These are phyloP conservation scores for Lordiphosa stackelbergi DNA, from an alignment of 1,140 invertebrate species.

Conservation along the genomic window DNA sequence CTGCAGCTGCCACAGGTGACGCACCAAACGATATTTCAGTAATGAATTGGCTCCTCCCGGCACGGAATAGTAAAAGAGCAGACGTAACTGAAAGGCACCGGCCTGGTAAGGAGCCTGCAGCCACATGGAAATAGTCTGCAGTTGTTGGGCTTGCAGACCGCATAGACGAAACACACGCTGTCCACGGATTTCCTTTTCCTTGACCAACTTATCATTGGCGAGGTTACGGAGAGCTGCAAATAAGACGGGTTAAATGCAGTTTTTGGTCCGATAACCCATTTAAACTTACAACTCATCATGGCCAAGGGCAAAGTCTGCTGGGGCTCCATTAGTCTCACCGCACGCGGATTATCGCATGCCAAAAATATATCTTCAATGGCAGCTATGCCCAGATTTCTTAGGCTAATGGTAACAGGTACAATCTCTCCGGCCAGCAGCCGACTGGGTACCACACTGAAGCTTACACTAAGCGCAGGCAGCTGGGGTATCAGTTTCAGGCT, in stretches of 20 bases:
- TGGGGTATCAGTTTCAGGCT: conserved; percentile 83
- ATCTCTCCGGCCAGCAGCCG: conserved; percentile 85
- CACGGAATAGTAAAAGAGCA: conserved; percentile 87
- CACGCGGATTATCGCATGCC: conserved; percentile 79
- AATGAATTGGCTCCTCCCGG: conserved; percentile 71
- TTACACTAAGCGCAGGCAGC: conserved; percentile 86
- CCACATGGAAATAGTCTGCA: conserved; percentile 82
- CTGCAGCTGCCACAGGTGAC: conserved; percentile 83
- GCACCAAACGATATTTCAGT: conserved; percentile 82
- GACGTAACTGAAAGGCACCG: conserved; percentile 81
- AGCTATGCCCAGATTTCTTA: conserved; percentile 83
- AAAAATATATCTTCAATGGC: conserved; percentile 82
- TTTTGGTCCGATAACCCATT: not conserved
- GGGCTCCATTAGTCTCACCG: conserved; percentile 80
- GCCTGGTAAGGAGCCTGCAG: conserved; percentile 82
- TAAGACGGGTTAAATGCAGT: not conserved
- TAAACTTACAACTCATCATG: conserved; percentile 69
- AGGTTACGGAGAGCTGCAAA: conserved; percentile 55
- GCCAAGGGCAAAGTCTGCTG: conserved; percentile 57
- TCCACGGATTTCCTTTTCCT: conserved; percentile 78
- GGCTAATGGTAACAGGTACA: conserved; percentile 80
- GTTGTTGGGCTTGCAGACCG: conserved; percentile 79
- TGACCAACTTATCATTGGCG: conserved; percentile 72
- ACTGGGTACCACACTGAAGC: conserved; percentile 81
- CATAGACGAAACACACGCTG: conserved; percentile 79